Evolutionary conservation across 2,113 vertebrate genomes (phyloP), one percentile per base, ranked within the genome.

Genomic region (Semnornis frantzii): DNA sequence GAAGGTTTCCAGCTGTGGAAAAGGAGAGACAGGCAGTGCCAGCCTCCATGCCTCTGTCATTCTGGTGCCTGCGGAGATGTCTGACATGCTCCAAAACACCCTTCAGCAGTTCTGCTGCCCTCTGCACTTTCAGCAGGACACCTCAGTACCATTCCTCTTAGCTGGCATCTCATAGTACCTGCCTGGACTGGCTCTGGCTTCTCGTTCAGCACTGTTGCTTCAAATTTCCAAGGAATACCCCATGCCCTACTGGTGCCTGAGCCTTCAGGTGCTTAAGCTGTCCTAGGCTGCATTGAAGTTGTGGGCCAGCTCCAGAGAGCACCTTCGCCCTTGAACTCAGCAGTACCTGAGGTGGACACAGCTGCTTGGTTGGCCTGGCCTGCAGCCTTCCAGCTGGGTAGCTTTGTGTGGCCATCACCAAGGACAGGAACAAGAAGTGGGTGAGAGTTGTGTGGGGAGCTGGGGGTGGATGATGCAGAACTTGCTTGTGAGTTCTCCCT

Each of bases 391-490:
- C 69, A 57, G 72, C 69, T 80, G 60, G 65, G 15, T 33, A 30
- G 58, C 70, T 93, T 37, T 86, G 70, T 59, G 15, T 65, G 78
- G 37, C 57, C 70, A 64, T 20, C n/a, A 13, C 31, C 4, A 5
- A 64, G 46, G 78, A 12, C 21, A 34, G 77, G 62, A 68, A 33
- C 2, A 31, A 71, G 77, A 89, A 57, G 87, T 1, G 15, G 66
- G 25, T 2, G 30, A 90, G 81, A 92, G 70, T 84, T 95, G 73
- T 90, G 33, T 85, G 80, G 85, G 73, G 86, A 18, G 4, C 14
- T 89, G 87, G 48, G 73, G 78, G 81, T 91, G 78, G 91, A 92
- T 33, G 30, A 64, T 82, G 84, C 74, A 78, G 81, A 68, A 84
- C 27, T 85, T 68, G 20, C 20, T 63, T 85, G 30, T 11, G 57